A percentile compares a stretch with the other conserved stretches of the same genome.
Conservation (phyloP, 2,888 invertebrate species). For the Tipula lateralis region DNA sequence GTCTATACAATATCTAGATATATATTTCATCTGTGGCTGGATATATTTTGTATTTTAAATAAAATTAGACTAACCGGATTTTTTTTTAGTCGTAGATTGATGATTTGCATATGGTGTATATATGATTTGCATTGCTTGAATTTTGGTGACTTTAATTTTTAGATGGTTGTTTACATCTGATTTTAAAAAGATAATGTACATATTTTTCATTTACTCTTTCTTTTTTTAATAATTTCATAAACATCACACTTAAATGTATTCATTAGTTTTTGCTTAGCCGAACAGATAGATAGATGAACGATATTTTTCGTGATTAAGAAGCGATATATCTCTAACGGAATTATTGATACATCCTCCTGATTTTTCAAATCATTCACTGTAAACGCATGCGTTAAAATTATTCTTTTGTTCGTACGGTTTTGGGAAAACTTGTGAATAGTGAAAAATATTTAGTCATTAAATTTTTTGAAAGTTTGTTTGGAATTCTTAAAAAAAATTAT, state of each 20-base stretch:
- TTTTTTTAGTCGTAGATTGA: too few species aligned
- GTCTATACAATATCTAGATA: too few species aligned
- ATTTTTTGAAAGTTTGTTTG: not conserved
- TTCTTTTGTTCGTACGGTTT: not conserved
- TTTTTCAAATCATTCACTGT: not conserved
- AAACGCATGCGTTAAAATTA: not conserved
- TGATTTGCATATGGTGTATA: too few species aligned
- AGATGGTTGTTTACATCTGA: not conserved
- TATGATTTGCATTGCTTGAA: too few species aligned
- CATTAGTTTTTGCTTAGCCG: not conserved
- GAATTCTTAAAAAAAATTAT: not conserved
- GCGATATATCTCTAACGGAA: not conserved
- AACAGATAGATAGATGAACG: not conserved
- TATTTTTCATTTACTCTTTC: conserved; percentile 11
- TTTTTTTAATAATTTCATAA: not conserved
- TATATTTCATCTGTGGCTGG: too few species aligned
- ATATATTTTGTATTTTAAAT: too few species aligned
- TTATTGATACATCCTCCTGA: not conserved
- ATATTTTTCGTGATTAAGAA: not conserved
- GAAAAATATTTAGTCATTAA: not conserved
- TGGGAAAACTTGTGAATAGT: not conserved
- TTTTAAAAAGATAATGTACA: not conserved
- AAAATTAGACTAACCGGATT: too few species aligned
- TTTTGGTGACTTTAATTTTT: not conserved
- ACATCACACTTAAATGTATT: not conserved